Base-by-base conservation (phyloP, 2,113 vertebrate genomes). In the Naja naja region DNA sequence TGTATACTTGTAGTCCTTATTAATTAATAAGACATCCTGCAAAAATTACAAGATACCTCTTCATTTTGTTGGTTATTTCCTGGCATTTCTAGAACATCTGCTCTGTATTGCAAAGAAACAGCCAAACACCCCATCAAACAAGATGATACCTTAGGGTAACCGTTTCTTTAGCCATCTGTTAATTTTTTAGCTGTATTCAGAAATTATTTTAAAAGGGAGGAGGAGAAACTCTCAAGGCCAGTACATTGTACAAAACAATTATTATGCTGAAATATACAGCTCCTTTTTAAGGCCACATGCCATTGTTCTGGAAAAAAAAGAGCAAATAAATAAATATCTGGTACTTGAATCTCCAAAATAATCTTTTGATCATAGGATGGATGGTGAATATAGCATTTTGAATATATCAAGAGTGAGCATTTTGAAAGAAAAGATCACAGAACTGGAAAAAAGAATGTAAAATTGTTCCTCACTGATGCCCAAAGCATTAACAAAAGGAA, bases 11-110 rank as follows among this genome's bases (percentile, higher is more conserved):
- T 49, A 30, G 11, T 55, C 54, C 0, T 25, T 91, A 18, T 94
- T 93, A 94, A 93, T 93, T 56, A 93, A 94, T 55, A 54, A 90
- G 54, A n/a, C 85, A 45, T 56, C 39, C 16, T 93, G n/a, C 9
- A 87, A 85, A 60, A 49, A 91, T 27, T 92, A 16, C 93, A 94
- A n/a, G 12, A n/a, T 91, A 69, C 87, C 88, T 92, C 91, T 95
- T 95, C 93, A 74, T 92, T 95, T 60, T 2, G 1, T 43, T 94
- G 56, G 91, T 94, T 88, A 90, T 55, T 93, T 93, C 49, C 43
- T 90, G 91, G 87, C 60, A 95, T 94, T 96, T 93, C 56, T 93
- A 92, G 58, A 96, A 20, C 86, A 94, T 96, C 74, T 95, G 86
- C 74, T 94, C 54, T 11, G 16, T 47, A 53, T 85, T 93, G 60